Percentiles rank a stretch among this genome's conserved stretches.
Evolutionary conservation across 2,113 vertebrate species (phyloP).

Genomic region (Xiphophorus maculatus): DNA sequence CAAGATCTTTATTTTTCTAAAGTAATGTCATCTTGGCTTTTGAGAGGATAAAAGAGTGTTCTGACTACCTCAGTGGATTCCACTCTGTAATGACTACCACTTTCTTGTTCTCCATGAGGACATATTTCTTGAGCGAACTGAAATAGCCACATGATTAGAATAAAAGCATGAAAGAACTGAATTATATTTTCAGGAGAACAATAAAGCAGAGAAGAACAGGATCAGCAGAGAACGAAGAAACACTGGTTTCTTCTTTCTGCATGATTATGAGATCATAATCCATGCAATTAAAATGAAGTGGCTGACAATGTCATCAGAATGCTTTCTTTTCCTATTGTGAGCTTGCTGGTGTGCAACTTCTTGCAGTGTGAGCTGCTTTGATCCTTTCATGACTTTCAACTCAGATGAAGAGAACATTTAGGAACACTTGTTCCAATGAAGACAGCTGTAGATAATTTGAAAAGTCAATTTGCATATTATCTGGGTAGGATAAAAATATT

Average conservation of each 20-base stretch:
- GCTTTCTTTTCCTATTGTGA: constrained; percentile 23
- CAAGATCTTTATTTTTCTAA: not conserved
- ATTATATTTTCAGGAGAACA: constrained; percentile 62
- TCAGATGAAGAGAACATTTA: constrained; percentile 21
- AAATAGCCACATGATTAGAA: constrained; percentile 33
- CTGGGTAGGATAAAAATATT: constrained; percentile 1
- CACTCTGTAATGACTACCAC: constrained; percentile 17
- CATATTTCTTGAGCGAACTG: constrained; percentile 19
- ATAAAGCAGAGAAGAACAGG: constrained; percentile 43
- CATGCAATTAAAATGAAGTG: constrained; percentile 70
- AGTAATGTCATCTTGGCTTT: constrained; percentile 9
- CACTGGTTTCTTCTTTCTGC: constrained; percentile 46
- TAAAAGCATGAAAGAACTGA: constrained; percentile 42
- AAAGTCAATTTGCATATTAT: constrained; percentile 42
- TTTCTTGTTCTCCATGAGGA: constrained; percentile 19
- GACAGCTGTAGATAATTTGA: constrained; percentile 30
- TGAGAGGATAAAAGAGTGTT: not conserved
- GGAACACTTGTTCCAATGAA: constrained; percentile 27
- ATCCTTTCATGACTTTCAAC: constrained; percentile 50
- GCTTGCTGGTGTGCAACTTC: constrained; percentile 11
- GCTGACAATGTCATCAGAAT: constrained; percentile 54
- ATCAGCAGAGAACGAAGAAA: constrained; percentile 66
- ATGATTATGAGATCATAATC: constrained; percentile 67
- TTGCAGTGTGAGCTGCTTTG: constrained; percentile 39
- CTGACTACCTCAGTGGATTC: not conserved